Conservation (phyloP, 2,797 vertebrate genomes). For the Pantherophis alleghaniensis region DNA sequence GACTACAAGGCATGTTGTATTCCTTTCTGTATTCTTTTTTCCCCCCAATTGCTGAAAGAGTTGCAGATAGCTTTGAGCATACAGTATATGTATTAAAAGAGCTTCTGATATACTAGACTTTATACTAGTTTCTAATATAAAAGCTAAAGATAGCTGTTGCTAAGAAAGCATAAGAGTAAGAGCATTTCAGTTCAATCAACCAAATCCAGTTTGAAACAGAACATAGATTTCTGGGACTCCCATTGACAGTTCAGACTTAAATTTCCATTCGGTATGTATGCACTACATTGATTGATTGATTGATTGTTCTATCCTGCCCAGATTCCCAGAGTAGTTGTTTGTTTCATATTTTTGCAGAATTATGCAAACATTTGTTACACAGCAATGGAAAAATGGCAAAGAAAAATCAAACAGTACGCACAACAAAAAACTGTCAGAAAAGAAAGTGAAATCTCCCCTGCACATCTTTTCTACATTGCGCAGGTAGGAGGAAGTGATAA, state of each 20-base stretch:
- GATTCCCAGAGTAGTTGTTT: neutral
- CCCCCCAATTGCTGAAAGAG: neutral
- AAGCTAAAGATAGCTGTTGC: neutral
- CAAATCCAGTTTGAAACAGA: neutral
- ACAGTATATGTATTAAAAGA: neutral
- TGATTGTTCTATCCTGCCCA: neutral
- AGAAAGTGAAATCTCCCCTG: conserved; percentile 88
- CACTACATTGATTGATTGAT: neutral
- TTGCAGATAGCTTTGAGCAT: neutral
- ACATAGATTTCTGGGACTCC: neutral
- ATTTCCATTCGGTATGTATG: neutral
- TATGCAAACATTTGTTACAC: conserved; percentile 90
- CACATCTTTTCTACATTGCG: conserved; percentile 89
- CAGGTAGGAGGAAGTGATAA: conserved; percentile 72
- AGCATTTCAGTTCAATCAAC: neutral
- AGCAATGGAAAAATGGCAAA: conserved; percentile 88
- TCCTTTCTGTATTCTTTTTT: neutral
- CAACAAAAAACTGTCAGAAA: conserved; percentile 83
- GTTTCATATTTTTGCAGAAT: conserved; percentile 72
- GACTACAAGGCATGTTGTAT: neutral
- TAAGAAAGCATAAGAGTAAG: neutral
- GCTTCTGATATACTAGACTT: neutral
- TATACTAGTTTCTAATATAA: neutral
- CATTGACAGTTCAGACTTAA: neutral
- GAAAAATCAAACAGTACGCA: conserved; percentile 83